Evolutionary conservation across 2,888 invertebrate species (phyloP).

Genomic region (Euproctis similis): DNA sequence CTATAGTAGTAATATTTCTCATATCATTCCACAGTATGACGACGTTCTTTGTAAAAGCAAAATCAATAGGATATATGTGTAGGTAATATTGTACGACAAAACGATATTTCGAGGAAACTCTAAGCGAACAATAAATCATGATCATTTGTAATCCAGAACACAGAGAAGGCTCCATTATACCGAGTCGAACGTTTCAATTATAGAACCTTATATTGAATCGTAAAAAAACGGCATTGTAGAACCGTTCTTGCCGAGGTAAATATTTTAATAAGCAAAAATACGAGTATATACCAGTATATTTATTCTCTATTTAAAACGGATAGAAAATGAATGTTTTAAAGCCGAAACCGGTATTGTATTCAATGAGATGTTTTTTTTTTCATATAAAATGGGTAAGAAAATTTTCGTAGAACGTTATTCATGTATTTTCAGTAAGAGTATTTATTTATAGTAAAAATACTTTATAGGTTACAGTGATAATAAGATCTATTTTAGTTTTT

Average conservation of each 20-base stretch:
- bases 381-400: too few relatives aligned
- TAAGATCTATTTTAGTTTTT: too few relatives aligned
- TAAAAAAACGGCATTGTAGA: constrained; percentile 21
- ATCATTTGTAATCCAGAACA: constrained; percentile 16
- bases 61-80: too few relatives aligned
- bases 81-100: not conserved
- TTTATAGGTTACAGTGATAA: too few relatives aligned
- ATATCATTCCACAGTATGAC: too few relatives aligned
- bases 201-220: constrained; percentile 18
- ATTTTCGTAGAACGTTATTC: too few relatives aligned
- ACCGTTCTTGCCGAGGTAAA: constrained; percentile 13
- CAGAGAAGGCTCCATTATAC: constrained; percentile 16
- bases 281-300: too few relatives aligned
- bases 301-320: constrained; percentile 8
- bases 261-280: constrained; percentile 24
- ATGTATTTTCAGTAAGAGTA: too few relatives aligned
- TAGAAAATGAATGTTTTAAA: constrained; percentile 18
- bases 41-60: too few relatives aligned
- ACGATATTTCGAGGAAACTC: constrained; percentile 9
- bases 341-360: constrained; percentile 15
- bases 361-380: constrained; percentile 2
- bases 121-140: constrained; percentile 17
- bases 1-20: too few relatives aligned
- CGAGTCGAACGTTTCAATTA: constrained; percentile 16
- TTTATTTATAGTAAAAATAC: too few relatives aligned